A percentile compares a stretch with the other conserved stretches of the same genome.
Conservation (phyloP, 1,140 invertebrate genomes). For the Eriosoma lanigerum region DNA sequence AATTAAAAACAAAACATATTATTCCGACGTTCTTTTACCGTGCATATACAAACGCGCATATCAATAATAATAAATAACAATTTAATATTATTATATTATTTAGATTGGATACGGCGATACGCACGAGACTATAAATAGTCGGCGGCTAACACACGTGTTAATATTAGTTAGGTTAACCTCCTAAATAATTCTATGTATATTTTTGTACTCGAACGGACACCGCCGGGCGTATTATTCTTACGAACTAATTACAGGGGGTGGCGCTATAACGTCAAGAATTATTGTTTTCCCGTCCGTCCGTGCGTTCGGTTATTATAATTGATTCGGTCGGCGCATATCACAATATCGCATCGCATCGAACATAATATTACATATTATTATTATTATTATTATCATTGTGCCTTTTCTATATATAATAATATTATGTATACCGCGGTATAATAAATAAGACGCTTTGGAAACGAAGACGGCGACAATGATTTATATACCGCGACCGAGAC, state of each 20-base stretch:
- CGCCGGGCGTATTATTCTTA: slow-evolving; percentile 8
- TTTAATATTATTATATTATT: too few relatives aligned
- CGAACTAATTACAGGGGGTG: slow-evolving; percentile 42
- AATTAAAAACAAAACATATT: too few relatives aligned
- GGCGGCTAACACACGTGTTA: too few relatives aligned
- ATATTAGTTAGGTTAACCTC: too few relatives aligned
- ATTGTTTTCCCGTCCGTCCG: slow-evolving; percentile 16
- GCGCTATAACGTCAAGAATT: not conserved
- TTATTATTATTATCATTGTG: not conserved
- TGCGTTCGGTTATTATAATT: slow-evolving; percentile 30
- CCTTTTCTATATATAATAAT: too few relatives aligned
- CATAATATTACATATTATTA: not conserved
- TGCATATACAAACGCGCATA: too few relatives aligned
- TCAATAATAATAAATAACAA: too few relatives aligned
- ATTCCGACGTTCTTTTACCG: too few relatives aligned
- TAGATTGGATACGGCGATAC: too few relatives aligned
- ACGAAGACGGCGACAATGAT: not conserved
- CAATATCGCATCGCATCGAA: too few relatives aligned
- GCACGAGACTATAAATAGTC: too few relatives aligned
- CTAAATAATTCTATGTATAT: not conserved
- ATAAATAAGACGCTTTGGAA: not conserved
- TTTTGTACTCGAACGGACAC: not conserved
- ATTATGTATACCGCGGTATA: not conserved
- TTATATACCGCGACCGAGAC: not conserved
- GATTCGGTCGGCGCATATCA: not conserved